These are phyloP conservation scores for Coregonus sp. DNA, from an alignment of 2,797 vertebrate species.

Conservation along the genomic window DNA sequence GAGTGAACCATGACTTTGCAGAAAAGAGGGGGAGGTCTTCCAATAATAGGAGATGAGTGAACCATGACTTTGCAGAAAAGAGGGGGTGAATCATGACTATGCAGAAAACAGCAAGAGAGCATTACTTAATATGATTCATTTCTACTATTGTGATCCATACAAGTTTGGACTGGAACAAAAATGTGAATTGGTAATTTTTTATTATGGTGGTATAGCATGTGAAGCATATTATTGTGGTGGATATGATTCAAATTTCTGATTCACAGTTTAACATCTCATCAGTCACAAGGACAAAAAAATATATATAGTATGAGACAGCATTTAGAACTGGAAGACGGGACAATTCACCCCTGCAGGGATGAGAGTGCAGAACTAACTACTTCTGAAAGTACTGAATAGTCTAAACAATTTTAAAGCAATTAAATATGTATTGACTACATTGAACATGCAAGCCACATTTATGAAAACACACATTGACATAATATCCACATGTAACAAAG, in stretches of 20 bases:
- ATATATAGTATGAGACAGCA: neutral
- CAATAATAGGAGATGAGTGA: neutral
- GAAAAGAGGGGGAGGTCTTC: neutral
- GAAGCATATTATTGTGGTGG: neutral
- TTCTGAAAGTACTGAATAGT: too few species aligned
- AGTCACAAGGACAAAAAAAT: neutral
- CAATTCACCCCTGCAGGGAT: neutral
- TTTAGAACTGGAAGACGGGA: neutral
- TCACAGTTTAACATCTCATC: neutral
- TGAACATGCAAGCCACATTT: neutral
- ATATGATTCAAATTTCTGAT: neutral
- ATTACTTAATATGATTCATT: neutral
- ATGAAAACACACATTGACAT: too few species aligned
- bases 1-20: constrained; percentile 30
- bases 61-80: constrained; percentile 35
- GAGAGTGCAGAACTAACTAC: neutral
- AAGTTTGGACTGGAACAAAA: constrained; percentile 2
- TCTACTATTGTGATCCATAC: neutral
- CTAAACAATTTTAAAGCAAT: too few species aligned
- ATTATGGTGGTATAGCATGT: neutral
- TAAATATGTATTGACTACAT: neutral
- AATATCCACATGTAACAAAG: too few species aligned
- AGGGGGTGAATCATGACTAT: neutral
- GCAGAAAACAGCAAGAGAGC: neutral
- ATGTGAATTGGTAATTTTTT: neutral